phyloP scores from a whole-genome alignment of 2,113 vertebrate species.

The human (Homo sapiens) region GRCh38 chr13:85994501-85995000 shows the following conservation, averaged over 20 bases:
- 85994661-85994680: neutral
- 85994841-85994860: neutral
- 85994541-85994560: neutral
- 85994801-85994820: neutral
- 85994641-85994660: neutral
- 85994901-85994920: neutral
- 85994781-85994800: neutral
- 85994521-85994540: neutral
- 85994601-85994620: neutral
- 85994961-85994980: neutral
- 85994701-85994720: neutral
- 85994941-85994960: neutral
- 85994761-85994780: neutral
- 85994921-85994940: neutral
- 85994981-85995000: neutral
- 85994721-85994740: neutral
- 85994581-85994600: neutral
- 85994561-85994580: neutral
- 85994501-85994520: neutral
- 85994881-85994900: neutral
- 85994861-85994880: neutral
- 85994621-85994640: neutral
- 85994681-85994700: neutral
- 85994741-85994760: neutral
- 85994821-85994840: neutral